Evolutionary conservation across 2,888 invertebrate genomes (phyloP), one percentile per base, ranked within the genome.

Genomic region (Apodemia mormo): DNA sequence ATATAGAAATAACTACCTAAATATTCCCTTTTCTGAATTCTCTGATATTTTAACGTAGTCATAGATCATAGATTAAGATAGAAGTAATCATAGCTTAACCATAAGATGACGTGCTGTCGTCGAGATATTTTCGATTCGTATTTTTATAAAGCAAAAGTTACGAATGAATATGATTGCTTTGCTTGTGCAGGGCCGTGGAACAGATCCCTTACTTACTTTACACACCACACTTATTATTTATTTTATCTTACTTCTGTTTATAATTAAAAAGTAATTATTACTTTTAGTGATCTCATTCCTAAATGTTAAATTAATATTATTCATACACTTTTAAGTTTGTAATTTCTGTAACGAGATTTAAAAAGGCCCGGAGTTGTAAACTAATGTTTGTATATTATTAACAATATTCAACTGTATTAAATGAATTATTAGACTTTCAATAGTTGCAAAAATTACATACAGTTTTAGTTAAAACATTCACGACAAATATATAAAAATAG

Each of bases 81-180:
- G 88, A 76, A 87, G 80, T 91, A 89, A 89, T 85, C 77, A 87
- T 92, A 93, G 93, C 91, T 92, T 93, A 90, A 87, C 81, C 81
- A 84, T 90, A 89, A 91, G 89, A 85, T 85, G 91, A 86, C 88
- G 83, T 81, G 89, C 89, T 82, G 88, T 88, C 88, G 92, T 92
- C 90, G 83, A 89, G 82, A 90, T 92, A 92, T 92, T 93, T 92
- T 92, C 90, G 90, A 93, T 92, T 92, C 91, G 92, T 92, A 91
- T 93, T 92, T 93, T 92, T 92, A 91, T 92, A 92, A 90, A 89
- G 88, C 90, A 91, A 91, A 91, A 89, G 88, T 90, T 90, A 89
- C 91, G 92, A 92, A 91, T 85, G 92, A 89, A 81, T 82, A 83
- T 80, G 88, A 84, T 87, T 84, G 92, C 92, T 93, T 92, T 90